These are phyloP conservation scores for Naja naja DNA, from an alignment of 2,113 vertebrate genomes.

Conservation along the genomic window DNA sequence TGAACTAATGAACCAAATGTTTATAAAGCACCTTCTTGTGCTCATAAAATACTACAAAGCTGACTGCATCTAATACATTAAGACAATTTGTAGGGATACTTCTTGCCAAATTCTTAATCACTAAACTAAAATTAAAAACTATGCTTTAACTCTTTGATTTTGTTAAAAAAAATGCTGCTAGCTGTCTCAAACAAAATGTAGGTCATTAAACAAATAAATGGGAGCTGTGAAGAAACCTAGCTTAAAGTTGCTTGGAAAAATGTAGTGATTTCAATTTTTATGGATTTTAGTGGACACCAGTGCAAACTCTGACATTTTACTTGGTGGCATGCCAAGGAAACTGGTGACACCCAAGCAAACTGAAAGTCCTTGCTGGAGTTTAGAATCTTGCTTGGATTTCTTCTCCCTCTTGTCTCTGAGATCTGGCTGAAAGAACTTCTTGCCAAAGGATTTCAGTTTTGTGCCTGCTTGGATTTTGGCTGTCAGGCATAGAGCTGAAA, in stretches of 20 bases:
- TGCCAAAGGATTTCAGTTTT: background rate
- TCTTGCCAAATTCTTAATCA: background rate
- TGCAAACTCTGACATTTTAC: background rate
- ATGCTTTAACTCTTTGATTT: background rate
- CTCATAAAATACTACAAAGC: background rate
- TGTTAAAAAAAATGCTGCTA: background rate
- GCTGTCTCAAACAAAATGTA: background rate
- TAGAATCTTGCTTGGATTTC: background rate
- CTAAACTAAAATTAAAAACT: background rate
- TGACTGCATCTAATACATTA: background rate
- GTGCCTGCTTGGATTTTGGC: background rate
- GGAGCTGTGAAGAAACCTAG: background rate
- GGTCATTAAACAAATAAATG: background rate
- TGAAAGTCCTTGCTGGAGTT: background rate
- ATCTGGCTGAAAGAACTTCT: background rate
- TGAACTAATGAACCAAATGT: background rate
- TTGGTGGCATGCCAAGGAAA: background rate
- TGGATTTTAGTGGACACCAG: background rate
- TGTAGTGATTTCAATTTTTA: background rate
- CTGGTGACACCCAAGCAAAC: background rate
- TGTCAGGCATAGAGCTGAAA: background rate
- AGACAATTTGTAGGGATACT: background rate
- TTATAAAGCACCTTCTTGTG: background rate
- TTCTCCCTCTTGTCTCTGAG: background rate
- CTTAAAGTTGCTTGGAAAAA: background rate